A percentile compares a stretch with the other conserved stretches of the same genome.
These are phyloP conservation scores for Spongilla lacustris DNA, from an alignment of 37 sponge, comb jelly and placozoan genomes.

Conservation along the genomic window DNA sequence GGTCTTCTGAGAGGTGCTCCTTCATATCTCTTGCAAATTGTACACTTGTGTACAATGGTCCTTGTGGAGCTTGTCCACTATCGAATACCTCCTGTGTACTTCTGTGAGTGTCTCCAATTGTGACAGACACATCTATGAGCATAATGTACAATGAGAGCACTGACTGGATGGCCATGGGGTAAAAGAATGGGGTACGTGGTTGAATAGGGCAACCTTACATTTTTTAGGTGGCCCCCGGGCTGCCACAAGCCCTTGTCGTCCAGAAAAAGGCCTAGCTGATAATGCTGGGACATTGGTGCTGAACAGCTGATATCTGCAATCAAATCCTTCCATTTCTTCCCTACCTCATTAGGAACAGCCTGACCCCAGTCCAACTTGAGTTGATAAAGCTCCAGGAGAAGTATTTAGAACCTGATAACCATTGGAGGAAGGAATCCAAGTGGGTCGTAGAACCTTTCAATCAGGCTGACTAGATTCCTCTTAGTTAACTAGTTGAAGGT, in stretches of 20 bases:
- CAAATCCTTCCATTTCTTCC: too few relatives aligned
- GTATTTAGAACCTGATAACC: too few relatives aligned
- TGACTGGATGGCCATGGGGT: neutral
- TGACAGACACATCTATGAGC: conserved; percentile 3
- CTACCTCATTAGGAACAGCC: too few relatives aligned
- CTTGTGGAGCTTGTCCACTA: neutral
- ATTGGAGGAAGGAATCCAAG: too few relatives aligned
- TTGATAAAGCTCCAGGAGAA: too few relatives aligned
- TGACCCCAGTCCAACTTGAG: too few relatives aligned
- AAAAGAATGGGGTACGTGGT: conserved; percentile 1
- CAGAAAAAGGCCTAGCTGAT: neutral
- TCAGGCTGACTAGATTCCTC: too few relatives aligned
- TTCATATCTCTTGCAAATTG: neutral
- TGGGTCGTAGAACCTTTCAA: too few relatives aligned
- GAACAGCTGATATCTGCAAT: neutral
- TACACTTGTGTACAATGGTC: neutral
- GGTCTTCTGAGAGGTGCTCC: neutral
- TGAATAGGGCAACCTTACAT: neutral
- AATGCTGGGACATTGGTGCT: conserved; percentile 30
- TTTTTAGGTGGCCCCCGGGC: conserved; percentile 4
- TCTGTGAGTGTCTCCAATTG: conserved; percentile 3
- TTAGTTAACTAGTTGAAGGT: too few relatives aligned
- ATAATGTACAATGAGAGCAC: neutral
- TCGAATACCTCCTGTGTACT: neutral
- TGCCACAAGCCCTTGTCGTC: conserved; percentile 12